Evolutionary conservation across 2,888 invertebrate genomes (phyloP).

Genomic region (Eutolmus rufibarbis): DNA sequence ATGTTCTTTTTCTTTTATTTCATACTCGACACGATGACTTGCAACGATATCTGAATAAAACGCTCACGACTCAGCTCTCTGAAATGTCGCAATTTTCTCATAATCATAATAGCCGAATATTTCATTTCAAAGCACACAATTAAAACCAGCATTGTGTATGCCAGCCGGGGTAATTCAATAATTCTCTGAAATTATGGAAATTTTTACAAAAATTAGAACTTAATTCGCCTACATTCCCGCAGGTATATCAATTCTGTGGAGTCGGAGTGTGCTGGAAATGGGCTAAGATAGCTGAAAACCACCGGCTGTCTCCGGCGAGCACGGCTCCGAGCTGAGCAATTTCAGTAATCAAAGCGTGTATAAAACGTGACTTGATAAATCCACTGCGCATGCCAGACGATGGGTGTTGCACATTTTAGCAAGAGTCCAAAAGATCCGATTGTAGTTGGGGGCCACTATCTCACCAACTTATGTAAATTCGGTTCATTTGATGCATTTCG

Average conservation of each 20-base stretch:
- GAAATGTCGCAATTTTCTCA: neutral
- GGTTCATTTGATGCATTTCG: constrained; percentile 13
- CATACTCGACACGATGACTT: neutral
- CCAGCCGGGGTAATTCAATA: neutral
- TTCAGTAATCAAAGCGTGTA: constrained; percentile 32
- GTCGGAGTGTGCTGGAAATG: neutral
- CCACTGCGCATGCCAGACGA: constrained; percentile 27
- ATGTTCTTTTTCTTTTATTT: neutral
- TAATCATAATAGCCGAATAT: neutral
- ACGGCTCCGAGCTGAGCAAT: neutral
- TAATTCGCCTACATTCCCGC: constrained; percentile 17
- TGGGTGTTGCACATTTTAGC: constrained; percentile 37
- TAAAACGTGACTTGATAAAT: constrained; percentile 38
- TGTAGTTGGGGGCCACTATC: neutral
- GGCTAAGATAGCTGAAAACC: neutral
- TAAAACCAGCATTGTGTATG: neutral
- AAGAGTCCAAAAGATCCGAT: neutral
- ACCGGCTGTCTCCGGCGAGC: neutral
- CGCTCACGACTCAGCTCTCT: neutral
- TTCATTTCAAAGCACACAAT: neutral
- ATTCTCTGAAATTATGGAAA: constrained; percentile 7
- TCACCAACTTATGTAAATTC: constrained; percentile 6
- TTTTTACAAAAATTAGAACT: constrained; percentile 8
- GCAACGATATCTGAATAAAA: neutral
- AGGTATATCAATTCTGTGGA: neutral